phyloP scores from a whole-genome alignment of 92 coral and sea anemone species.

The Palythoa grandis region DNA sequence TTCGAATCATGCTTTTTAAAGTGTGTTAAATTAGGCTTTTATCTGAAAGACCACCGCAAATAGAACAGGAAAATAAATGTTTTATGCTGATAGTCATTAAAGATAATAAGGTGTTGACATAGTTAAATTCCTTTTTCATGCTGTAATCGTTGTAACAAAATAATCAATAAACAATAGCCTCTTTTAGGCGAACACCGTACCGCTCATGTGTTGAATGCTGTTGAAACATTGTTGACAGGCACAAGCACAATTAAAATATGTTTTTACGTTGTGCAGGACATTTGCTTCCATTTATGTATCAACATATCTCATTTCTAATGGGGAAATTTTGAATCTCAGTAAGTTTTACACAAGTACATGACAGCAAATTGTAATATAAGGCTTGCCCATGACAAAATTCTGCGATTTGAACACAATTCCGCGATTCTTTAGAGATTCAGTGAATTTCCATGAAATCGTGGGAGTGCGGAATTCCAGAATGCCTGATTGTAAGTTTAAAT shows the following conservation, averaged over 20 bases:
- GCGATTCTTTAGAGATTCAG: conserved; percentile 13
- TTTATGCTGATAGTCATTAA: background rate
- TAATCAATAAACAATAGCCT: background rate
- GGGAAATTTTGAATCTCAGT: conserved; percentile 8
- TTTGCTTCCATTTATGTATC: background rate
- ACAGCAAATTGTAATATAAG: background rate
- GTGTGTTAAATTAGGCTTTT: conserved; percentile 1
- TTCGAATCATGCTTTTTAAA: background rate
- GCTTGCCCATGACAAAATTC: conserved; percentile 25
- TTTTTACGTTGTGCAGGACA: background rate
- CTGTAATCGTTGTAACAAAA: background rate
- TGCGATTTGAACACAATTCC: background rate
- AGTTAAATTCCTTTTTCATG: background rate
- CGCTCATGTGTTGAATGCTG: conserved; percentile 2
- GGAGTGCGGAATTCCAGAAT: conserved; percentile 1
- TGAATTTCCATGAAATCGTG: background rate
- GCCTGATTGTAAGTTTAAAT: too few species aligned
- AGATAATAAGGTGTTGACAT: background rate
- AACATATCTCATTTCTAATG: background rate
- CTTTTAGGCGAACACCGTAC: background rate
- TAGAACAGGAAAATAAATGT: background rate
- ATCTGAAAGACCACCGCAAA: background rate
- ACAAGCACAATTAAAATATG: background rate
- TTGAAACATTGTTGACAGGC: background rate
- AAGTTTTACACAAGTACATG: conserved; percentile 3